Conservation (phyloP, 2,797 vertebrate species). For the Micromesistius poutassou region DNA sequence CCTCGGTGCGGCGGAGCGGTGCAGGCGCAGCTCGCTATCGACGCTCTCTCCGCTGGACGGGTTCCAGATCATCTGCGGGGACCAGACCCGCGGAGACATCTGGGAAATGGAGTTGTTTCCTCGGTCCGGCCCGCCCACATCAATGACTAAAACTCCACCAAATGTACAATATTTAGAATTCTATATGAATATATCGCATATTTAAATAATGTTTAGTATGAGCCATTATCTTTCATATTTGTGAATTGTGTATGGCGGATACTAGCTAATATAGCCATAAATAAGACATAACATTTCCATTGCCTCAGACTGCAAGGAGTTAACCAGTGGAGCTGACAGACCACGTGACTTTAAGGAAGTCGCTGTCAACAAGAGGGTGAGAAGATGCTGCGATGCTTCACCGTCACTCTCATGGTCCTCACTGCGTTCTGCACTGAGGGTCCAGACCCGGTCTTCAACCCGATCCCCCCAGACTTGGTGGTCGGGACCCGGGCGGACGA, state of each 20-base stretch:
- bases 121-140: neutral
- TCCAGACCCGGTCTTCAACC: neutral
- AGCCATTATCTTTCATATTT: neutral
- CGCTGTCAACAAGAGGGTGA: conserved; percentile 2
- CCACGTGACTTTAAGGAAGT: conserved; percentile 69
- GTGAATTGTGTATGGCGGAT: neutral
- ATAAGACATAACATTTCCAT: neutral
- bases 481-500: neutral
- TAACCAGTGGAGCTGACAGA: conserved; percentile 59
- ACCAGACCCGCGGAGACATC: conserved; percentile 49
- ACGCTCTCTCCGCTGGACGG: conserved; percentile 38
- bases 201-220: neutral
- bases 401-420: conserved; percentile 21
- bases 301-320: conserved; percentile 34
- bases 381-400: conserved; percentile 24
- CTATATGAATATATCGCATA: no score
- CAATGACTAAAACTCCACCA: conserved; percentile 32
- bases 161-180: neutral
- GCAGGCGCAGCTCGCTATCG: conserved; percentile 36
- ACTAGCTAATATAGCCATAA: neutral
- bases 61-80: conserved; percentile 46
- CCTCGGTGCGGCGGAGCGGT: conserved; percentile 36
- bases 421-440: neutral
- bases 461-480: neutral
- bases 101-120: conserved; percentile 74